Evolutionary conservation across 2,113 vertebrate species (phyloP).

Genomic region (Alosa alosa): DNA sequence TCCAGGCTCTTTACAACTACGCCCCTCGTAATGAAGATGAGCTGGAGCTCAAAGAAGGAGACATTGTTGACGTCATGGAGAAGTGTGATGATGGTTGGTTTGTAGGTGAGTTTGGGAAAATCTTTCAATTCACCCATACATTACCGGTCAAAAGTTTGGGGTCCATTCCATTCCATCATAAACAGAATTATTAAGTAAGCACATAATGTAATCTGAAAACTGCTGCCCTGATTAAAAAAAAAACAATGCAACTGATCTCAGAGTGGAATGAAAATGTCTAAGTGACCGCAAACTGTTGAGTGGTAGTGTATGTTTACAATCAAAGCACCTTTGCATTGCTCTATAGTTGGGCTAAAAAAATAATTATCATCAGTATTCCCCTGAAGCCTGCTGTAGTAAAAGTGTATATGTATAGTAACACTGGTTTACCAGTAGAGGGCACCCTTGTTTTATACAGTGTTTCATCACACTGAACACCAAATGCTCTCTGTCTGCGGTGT

Average conservation of each 20-base stretch:
- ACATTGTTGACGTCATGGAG: constrained; percentile 88
- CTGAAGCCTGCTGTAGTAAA: background rate
- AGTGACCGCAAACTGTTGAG: too few relatives aligned
- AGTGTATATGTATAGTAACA: background rate
- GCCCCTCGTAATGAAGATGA: constrained; percentile 87
- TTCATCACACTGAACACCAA: background rate
- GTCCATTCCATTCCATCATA: too few relatives aligned
- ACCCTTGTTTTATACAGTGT: background rate
- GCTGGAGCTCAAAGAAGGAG: constrained; percentile 85
- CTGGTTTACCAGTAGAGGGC: background rate
- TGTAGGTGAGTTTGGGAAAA: constrained; percentile 74
- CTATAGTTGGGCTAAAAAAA: too few relatives aligned
- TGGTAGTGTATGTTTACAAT: background rate
- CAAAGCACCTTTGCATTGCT: background rate
- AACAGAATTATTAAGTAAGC: too few relatives aligned
- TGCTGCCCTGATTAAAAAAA: too few relatives aligned
- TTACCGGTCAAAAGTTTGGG: background rate
- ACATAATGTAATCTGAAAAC: too few relatives aligned
- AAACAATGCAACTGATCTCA: too few relatives aligned
- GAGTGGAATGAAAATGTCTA: too few relatives aligned
- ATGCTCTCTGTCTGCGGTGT: background rate
- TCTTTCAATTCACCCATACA: background rate
- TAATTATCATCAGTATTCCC: background rate
- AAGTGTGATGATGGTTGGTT: constrained; percentile 93
- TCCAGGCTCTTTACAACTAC: constrained; percentile 89